These are phyloP conservation scores for Phortica okadai DNA, from an alignment of 2,888 invertebrate genomes.

Conservation along the genomic window DNA sequence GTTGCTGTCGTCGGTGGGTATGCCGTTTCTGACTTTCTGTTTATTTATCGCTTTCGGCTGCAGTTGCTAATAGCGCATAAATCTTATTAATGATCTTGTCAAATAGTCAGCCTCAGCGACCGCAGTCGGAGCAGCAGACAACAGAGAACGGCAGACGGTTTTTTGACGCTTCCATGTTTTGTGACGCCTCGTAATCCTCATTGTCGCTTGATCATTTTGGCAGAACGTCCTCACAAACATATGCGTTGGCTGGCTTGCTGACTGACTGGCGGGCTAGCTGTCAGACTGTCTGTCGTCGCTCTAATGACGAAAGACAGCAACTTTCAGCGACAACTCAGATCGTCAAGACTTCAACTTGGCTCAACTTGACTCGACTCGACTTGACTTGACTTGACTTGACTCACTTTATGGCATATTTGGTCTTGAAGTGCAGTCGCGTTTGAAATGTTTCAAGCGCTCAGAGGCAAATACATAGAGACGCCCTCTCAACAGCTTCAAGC, in stretches of 20 bases:
- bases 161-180: background rate
- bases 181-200: background rate
- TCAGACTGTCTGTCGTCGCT: constrained; percentile 23
- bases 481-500: background rate
- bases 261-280: no score
- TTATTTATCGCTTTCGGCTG: constrained; percentile 68
- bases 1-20: background rate
- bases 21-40: constrained; percentile 43
- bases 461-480: no score
- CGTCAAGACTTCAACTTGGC: constrained; percentile 18
- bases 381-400: constrained; percentile 27
- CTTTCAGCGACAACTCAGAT: constrained; percentile 21
- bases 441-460: constrained; percentile 31
- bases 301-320: constrained; percentile 16
- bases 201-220: background rate
- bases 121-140: background rate
- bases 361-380: constrained; percentile 23
- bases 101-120: constrained; percentile 56
- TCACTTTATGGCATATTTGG: constrained; percentile 39
- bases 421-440: constrained; percentile 36
- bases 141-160: constrained; percentile 17
- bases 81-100: constrained; percentile 74
- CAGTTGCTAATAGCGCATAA: constrained; percentile 72
- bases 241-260: constrained; percentile 32
- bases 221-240: no score